phyloP scores from a whole-genome alignment of 2,888 invertebrate species.

The Drosophila hamatofila region DNA sequence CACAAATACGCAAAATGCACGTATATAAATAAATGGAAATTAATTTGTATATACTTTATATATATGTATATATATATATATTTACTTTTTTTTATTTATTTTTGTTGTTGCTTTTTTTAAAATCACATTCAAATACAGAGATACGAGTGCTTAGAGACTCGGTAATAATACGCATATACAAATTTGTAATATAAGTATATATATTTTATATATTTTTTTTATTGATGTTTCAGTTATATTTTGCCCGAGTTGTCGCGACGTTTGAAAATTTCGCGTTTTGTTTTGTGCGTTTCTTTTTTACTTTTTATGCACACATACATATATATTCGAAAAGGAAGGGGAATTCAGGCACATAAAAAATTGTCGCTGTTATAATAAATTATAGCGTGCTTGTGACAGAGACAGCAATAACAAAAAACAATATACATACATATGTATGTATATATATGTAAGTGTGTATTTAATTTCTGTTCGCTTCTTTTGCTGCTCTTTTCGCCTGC shows the following conservation, averaged over 20 bases:
- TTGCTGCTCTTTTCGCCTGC: constrained; percentile 40
- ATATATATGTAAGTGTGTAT: background rate
- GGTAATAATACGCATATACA: constrained; percentile 33
- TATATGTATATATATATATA: background rate
- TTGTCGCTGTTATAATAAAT: constrained; percentile 66
- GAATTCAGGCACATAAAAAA: constrained; percentile 35
- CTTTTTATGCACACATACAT: constrained; percentile 3
- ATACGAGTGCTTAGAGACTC: constrained; percentile 23
- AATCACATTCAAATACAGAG: constrained; percentile 30
- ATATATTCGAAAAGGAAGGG: constrained; percentile 4
- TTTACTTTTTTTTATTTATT: constrained; percentile 15
- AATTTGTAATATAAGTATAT: constrained; percentile 20
- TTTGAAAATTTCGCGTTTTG: constrained; percentile 64
- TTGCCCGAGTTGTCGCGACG: constrained; percentile 43
- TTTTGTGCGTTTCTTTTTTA: constrained; percentile 23
- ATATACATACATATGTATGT: background rate
- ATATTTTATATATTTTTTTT: constrained; percentile 8
- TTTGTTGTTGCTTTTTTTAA: too few species aligned
- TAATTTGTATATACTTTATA: constrained; percentile 22
- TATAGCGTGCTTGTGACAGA: constrained; percentile 46
- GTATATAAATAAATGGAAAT: constrained; percentile 18
- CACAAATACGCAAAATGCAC: constrained; percentile 16
- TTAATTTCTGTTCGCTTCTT: constrained; percentile 40
- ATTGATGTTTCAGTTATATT: constrained; percentile 33
- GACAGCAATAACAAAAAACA: constrained; percentile 33